Base-by-base conservation (phyloP, 2,888 invertebrate species). In the Neoitamus cyanurus region DNA sequence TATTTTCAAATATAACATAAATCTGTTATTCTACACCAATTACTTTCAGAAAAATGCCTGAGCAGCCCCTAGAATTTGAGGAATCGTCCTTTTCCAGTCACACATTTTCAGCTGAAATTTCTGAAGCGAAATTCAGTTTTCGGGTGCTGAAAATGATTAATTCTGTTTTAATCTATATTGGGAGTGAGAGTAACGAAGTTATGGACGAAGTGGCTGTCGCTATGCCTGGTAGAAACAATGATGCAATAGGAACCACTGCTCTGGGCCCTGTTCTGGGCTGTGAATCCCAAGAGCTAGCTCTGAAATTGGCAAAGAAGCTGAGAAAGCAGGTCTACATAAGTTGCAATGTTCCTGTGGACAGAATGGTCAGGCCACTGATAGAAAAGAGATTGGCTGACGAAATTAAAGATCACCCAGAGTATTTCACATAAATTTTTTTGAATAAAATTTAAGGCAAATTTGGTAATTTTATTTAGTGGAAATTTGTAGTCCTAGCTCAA, bases 321-420 rank as follows among this genome's bases (percentile, higher is more conserved):
- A 88, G 90, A 3, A 92, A 92, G 87, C 90, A 90, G 78, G 91
- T 92, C 11, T 92, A 90, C 87, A 88, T 93, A n/a, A 93, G 92
- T 88, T 92, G 90, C 86, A 93, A 93, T 88, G 83, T 92, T 5
- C 88, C 89, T 36, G 87, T 89, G 5, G 91, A 91, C 88, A 89
- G 88, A 86, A 87, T 89, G 70, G 86, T 89, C 11, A 86, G 89
- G 58, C 90, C 90, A 3, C 70, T 88, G 37, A 86, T 92, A 46
- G 92, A 92, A 87, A 90, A 91, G 87, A 88, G 90, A 84, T 86
- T 92, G 11, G 88, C 89, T 84, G 90, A 91, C 86, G 92, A 92
- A 89, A 91, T 92, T 30, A 89, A 90, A 77, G 87, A 87, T 13
- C 86, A 88, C 87, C 90, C 91, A 11, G 89, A 91, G 13, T 72